Percentiles rank a stretch among this genome's conserved stretches.
These are phyloP conservation scores for Micromys minutus DNA, from an alignment of 2,113 vertebrate species.

Conservation along the genomic window DNA sequence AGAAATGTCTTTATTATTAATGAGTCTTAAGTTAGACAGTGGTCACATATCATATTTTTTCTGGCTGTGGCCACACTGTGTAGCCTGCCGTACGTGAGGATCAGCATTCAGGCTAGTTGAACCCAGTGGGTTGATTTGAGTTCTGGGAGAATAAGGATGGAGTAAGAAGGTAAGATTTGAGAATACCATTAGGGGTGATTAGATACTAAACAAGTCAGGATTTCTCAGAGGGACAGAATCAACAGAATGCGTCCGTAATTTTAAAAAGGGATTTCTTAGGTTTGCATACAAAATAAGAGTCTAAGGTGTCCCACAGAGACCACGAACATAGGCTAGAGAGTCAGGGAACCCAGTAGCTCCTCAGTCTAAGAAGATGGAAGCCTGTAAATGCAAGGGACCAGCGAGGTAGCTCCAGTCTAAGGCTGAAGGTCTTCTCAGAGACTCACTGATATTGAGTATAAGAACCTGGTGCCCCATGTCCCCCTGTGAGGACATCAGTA, in stretches of 20 bases:
- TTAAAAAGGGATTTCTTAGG: not conserved
- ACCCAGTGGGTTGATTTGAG: not conserved
- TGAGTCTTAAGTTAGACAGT: conserved; percentile 16
- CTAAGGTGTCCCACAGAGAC: not conserved
- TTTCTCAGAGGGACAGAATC: not conserved
- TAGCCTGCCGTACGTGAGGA: not conserved
- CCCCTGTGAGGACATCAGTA: not conserved
- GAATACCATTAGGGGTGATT: not conserved
- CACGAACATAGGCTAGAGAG: not conserved
- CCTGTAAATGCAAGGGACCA: not conserved
- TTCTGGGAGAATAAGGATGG: not conserved
- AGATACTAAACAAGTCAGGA: not conserved
- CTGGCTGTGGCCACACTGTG: not conserved
- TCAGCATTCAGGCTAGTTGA: not conserved
- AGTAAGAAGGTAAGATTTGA: not conserved
- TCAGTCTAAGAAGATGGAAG: not conserved
- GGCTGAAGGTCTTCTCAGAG: no score
- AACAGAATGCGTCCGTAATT: not conserved
- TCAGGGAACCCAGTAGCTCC: not conserved
- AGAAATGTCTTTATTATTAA: conserved; percentile 55
- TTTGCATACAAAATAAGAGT: not conserved
- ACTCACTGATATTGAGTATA: not conserved
- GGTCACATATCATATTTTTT: not conserved
- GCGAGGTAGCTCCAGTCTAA: not conserved
- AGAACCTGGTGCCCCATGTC: not conserved